Base-by-base conservation (phyloP, 2,113 vertebrate species). In the Malaclemys terrapin region DNA sequence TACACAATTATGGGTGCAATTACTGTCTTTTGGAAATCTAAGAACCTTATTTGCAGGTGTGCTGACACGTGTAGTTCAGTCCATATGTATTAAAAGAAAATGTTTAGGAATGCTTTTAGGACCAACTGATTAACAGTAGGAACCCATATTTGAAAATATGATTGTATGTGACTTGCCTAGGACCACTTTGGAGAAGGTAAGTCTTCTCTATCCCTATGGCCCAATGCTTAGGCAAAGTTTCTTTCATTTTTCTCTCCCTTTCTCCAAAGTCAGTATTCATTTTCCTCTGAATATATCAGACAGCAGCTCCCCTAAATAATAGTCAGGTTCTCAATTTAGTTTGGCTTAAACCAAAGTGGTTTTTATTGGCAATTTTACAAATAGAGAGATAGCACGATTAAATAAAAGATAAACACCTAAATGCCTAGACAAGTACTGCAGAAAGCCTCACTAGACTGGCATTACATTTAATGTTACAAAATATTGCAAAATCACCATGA, bases 141-240 rank as follows among this genome's bases (percentile, higher is more conserved):
- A 83, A 42, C 53, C 13, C 9, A 91, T 82, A 84, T 69, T 24
- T 16, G 17, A 54, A 2, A 81, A 11, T 27, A 9, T 53, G 0
- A 22, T 83, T n/a, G 12, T 80, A 82, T 5, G 10, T 54, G 65
- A 54, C 25, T 20, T 42, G 11, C 42, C 42, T 42, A 27, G 42
- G 10, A 27, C 42, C 24, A 14, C 11, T 27, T 78, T 47, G 42
- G 42, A 78, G 38, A 78, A 78, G 25, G 14, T 47, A 78, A 78
- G 24, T 45, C 24, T 47, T 78, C 42, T 42, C 38, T 11, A 6
- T 78, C 42, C 42, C 42, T 47, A 4, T 69, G 22, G 78, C 27
- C n/a, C 42, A 65, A 78, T 53, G 0, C 25, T 85, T 1, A 49
- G 84, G 24, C 31, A 0, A 3, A 29, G 14, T 65, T 0, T 1